A percentile compares a stretch with the other conserved stretches of the same genome.
Evolutionary conservation across 2,113 vertebrate genomes (phyloP).

Genomic region (Leptodactylus fuscus): DNA sequence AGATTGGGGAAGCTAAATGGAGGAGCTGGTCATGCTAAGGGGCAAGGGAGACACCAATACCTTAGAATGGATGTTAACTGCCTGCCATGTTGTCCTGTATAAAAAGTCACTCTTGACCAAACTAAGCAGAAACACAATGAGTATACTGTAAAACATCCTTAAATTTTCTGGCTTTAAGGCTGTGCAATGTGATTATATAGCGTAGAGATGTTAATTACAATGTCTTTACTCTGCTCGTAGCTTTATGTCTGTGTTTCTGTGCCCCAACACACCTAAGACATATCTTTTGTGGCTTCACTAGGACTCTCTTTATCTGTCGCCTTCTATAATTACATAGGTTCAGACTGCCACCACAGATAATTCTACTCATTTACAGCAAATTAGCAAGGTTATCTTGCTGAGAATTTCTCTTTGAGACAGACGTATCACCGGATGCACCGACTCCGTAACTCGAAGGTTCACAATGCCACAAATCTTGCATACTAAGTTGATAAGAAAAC

Average conservation of each 20-base stretch:
- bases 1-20: too few species aligned
- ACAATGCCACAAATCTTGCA: slow-evolving; percentile 17
- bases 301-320: not conserved
- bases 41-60: too few species aligned
- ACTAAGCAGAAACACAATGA: too few species aligned
- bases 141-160: too few species aligned
- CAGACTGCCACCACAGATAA: slow-evolving; percentile 3
- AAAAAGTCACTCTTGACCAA: too few species aligned
- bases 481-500: slow-evolving; percentile 15
- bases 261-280: not conserved
- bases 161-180: too few species aligned
- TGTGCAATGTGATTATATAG: too few species aligned
- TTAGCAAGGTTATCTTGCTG: slow-evolving; percentile 14
- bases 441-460: not conserved
- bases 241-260: not conserved
- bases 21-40: too few species aligned
- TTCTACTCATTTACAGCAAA: slow-evolving; percentile 24
- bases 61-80: too few species aligned
- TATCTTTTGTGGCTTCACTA: not conserved
- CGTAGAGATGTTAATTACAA: not conserved
- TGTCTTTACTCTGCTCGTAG: not conserved
- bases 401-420: not conserved
- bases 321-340: slow-evolving; percentile 31
- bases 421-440: not conserved
- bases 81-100: too few species aligned